These are phyloP conservation scores for Eurosta solidaginis DNA, from an alignment of 1,140 invertebrate species.

Conservation along the genomic window DNA sequence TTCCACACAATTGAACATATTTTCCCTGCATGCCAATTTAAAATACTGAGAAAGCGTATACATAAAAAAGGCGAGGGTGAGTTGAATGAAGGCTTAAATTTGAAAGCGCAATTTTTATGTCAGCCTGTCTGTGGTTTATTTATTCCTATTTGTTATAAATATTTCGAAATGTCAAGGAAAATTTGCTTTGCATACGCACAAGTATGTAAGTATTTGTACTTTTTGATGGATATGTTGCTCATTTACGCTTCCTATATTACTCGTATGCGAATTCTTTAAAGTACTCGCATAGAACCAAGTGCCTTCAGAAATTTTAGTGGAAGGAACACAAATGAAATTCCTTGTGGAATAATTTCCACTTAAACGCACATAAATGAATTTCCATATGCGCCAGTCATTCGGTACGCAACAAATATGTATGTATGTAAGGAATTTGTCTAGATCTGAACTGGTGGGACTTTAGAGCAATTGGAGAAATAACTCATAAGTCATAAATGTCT, in stretches of 20 bases:
- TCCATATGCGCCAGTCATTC: conserved; percentile 57
- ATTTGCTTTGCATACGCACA: neutral
- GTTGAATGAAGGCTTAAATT: too few species aligned
- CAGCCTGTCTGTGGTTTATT: too few species aligned
- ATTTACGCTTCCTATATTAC: conserved; percentile 15
- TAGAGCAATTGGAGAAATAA: too few species aligned
- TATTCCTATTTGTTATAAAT: too few species aligned
- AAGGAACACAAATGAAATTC: conserved; percentile 7
- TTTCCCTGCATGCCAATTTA: conserved; percentile 49
- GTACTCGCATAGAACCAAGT: conserved; percentile 50
- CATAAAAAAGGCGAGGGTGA: neutral
- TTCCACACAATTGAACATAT: conserved; percentile 57
- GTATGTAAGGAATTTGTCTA: too few species aligned
- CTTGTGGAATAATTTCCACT: conserved; percentile 44
- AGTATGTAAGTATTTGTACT: neutral
- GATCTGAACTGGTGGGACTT: too few species aligned
- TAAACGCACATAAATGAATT: conserved; percentile 58
- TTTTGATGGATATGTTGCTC: too few species aligned
- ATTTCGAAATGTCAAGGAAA: neutral
- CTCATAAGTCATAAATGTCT: too few species aligned
- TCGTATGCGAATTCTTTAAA: conserved; percentile 42
- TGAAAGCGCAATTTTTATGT: too few species aligned
- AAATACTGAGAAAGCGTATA: neutral
- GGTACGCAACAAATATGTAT: conserved; percentile 28
- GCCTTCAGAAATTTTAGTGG: conserved; percentile 40